A percentile compares a stretch with the other conserved stretches of the same genome.
Conservation (phyloP, 2,113 vertebrate genomes). For the Semnornis frantzii region DNA sequence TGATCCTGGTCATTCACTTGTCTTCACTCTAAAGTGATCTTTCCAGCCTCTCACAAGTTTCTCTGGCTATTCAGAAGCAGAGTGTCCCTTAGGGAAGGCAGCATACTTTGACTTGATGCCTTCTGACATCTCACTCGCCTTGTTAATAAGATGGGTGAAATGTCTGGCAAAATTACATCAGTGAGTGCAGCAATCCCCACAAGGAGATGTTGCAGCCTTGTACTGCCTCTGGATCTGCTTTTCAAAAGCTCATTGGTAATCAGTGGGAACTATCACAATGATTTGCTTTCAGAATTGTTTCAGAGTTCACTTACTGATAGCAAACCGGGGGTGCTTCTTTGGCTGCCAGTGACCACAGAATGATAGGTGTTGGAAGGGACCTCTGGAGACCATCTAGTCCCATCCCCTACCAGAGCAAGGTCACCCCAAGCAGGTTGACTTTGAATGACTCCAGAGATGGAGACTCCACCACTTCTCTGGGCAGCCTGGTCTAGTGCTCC, state of each 20-base stretch:
- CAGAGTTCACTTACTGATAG: neutral
- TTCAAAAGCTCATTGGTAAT: neutral
- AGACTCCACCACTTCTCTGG: no score
- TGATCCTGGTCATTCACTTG: neutral
- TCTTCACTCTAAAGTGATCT: neutral
- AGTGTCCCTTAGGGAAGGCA: slow-evolving; percentile 12
- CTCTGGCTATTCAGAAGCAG: neutral
- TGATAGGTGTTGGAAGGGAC: no score
- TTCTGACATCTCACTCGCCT: slow-evolving; percentile 54
- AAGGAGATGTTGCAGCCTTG: neutral
- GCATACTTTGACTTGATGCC: slow-evolving; percentile 38
- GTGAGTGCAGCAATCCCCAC: neutral
- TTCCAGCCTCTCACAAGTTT: neutral
- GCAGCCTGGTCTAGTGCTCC: no score
- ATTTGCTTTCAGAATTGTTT: neutral
- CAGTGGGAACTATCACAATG: neutral
- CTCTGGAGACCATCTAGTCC: no score
- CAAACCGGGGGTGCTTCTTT: neutral
- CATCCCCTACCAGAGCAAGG: no score
- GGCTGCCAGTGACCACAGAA: no score
- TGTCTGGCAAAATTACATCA: slow-evolving; percentile 59
- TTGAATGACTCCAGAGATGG: no score
- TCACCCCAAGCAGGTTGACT: no score
- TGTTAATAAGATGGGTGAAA: slow-evolving; percentile 39
- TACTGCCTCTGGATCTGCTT: neutral